Evolutionary conservation across 2,113 vertebrate genomes (phyloP), one percentile per base, ranked within the genome.

Genomic region (Tyrannus savana): DNA sequence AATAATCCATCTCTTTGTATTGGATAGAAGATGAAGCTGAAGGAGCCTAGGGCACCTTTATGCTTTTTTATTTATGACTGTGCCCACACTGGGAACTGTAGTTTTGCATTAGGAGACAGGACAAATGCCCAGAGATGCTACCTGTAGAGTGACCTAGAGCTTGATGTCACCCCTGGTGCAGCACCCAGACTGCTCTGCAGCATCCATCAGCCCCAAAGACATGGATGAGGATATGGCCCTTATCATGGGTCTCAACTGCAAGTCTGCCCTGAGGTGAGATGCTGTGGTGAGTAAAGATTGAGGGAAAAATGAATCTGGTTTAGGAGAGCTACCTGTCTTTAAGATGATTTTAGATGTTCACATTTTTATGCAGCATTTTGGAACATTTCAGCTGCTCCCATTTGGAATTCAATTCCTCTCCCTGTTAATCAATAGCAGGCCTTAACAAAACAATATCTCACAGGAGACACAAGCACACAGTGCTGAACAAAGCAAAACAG

Each of bases 361-460:
- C 27, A 67, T 93, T 92, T 90, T 92, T 49, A 93, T 92, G 64
- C 64, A 84, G 93, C 56, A 30, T 90, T 96, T 96, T 52, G 60
- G 56, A 92, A 35, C 0, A 0, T 92, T 94, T 90, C 85, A 93
- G 72, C 72, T 89, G 44, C 66, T 95, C 25, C 59, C 49, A 87
- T 93, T 80, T 95, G 73, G 93, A 95, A 92, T 94, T 92, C 92
- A 96, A 72, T 96, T 95, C 79, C 37, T 95, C 87, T 96, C 88
- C 62, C 83, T 94, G 84, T 94, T 96, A 96, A 95, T 97, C 96
- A 96, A 96, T 95, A 96, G 62, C 83, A 93, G 53, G 89, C 66
- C 85, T 96, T 97, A 96, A 95, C 95, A 93, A 97, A 96, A 96
- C 93, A 96, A 78, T 96, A 93, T 96, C 90, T 97, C 96, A 96